phyloP scores from a whole-genome alignment of 2,113 vertebrate species.

The Bagarius yarrelli region DNA sequence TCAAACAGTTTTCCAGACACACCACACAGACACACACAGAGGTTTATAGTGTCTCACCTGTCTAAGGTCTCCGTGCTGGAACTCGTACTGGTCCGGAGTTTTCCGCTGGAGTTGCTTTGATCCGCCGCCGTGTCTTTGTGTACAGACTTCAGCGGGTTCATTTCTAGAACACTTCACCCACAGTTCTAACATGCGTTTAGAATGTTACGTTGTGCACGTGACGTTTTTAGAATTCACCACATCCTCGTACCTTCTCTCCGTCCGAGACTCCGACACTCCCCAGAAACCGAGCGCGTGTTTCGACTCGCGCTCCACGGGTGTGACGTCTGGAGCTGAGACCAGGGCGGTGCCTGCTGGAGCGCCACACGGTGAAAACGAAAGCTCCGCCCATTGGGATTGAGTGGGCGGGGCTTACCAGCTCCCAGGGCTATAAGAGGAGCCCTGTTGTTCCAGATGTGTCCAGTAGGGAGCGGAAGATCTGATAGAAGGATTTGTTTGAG shows the following conservation, averaged over 20 bases:
- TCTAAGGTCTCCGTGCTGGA: slow-evolving; percentile 47
- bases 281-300: too few relatives aligned
- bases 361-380: too few relatives aligned
- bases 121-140: slow-evolving; percentile 12
- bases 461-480: too few relatives aligned
- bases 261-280: neutral
- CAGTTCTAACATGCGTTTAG: neutral
- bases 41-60: slow-evolving; percentile 60
- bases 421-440: too few relatives aligned
- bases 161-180: neutral
- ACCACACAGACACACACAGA: too few relatives aligned
- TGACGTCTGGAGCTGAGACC: too few relatives aligned
- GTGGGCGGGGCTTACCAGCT: too few relatives aligned
- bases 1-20: neutral
- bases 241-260: neutral
- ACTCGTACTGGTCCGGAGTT: slow-evolving; percentile 34
- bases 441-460: too few relatives aligned
- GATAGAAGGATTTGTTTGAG: too few relatives aligned
- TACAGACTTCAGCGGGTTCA: neutral
- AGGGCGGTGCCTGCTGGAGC: too few relatives aligned
- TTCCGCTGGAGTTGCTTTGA: slow-evolving; percentile 42
- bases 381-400: too few relatives aligned
- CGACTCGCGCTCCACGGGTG: too few relatives aligned
- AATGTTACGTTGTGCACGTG: neutral
- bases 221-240: neutral